phyloP scores from a whole-genome alignment of 1,140 invertebrate genomes.

The Dendroctonus valens region DNA sequence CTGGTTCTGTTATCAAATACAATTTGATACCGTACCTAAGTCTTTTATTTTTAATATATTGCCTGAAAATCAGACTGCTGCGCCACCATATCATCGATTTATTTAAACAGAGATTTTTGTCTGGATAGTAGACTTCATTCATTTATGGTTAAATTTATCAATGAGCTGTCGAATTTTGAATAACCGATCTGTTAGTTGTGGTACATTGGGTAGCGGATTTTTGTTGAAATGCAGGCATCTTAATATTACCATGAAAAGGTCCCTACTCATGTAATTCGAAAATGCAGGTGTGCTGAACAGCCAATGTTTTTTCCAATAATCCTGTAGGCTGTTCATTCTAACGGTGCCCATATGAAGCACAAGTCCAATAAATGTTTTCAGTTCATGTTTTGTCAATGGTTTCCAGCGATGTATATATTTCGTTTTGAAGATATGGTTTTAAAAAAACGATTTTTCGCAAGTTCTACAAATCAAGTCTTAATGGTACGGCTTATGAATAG shows the following conservation, averaged over 20 bases:
- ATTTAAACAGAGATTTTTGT: conserved; percentile 36
- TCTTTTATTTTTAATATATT: conserved; percentile 36
- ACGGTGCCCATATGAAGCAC: conserved; percentile 35
- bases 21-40: conserved; percentile 31
- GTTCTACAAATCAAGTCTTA: too few relatives aligned
- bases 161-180: conserved; percentile 28
- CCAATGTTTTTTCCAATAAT: conserved; percentile 39
- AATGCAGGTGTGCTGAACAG: conserved; percentile 35
- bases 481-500: too few relatives aligned
- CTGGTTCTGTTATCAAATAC: conserved; percentile 26
- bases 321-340: conserved; percentile 31
- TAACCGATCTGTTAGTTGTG: conserved; percentile 15
- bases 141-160: conserved; percentile 33
- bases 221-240: conserved; percentile 36
- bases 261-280: conserved; percentile 32
- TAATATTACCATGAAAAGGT: conserved; percentile 40
- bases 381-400: conserved; percentile 32
- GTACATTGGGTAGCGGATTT: conserved; percentile 13
- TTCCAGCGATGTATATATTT: conserved; percentile 37
- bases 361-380: conserved; percentile 36
- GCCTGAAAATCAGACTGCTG: conserved; percentile 25
- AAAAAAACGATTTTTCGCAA: too few relatives aligned
- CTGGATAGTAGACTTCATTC: conserved; percentile 38
- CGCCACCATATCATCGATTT: conserved; percentile 40
- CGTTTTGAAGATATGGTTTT: too few relatives aligned